Percentiles rank a stretch among this genome's conserved stretches.
These are phyloP conservation scores for Parthenolecanium corni DNA, from an alignment of 2,888 invertebrate species.

Conservation along the genomic window DNA sequence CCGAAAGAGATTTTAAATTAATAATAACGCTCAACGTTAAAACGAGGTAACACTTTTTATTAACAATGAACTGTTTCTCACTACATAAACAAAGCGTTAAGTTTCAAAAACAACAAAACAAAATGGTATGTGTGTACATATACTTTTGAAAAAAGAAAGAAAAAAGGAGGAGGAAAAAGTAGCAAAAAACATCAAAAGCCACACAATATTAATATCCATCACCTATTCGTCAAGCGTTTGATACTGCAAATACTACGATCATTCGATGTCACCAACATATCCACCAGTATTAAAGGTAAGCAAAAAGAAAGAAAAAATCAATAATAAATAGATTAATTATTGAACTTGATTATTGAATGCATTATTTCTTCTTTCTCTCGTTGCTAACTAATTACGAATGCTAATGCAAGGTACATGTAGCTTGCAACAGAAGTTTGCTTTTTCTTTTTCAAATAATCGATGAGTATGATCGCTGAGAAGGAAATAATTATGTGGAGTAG, in stretches of 20 bases:
- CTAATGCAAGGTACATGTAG: background rate
- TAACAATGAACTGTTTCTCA: background rate
- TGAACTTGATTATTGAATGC: too few relatives aligned
- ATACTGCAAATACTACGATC: constrained; percentile 13
- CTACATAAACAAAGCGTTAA: too few relatives aligned
- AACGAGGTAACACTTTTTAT: background rate
- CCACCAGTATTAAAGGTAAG: constrained; percentile 5
- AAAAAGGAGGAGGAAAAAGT: background rate
- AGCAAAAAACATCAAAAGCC: background rate
- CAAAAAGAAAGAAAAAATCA: constrained; percentile 2
- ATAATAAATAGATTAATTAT: background rate
- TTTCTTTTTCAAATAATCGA: too few relatives aligned
- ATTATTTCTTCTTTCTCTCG: background rate
- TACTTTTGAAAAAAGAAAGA: background rate
- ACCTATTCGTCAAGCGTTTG: constrained; percentile 15
- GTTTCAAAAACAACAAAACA: background rate
- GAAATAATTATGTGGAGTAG: too few relatives aligned
- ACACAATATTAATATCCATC: constrained; percentile 3
- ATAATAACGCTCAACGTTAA: background rate
- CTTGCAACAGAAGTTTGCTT: too few relatives aligned
- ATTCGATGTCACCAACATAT: constrained; percentile 9
- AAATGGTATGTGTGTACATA: background rate
- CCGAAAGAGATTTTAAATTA: background rate
- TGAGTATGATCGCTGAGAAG: too few relatives aligned
- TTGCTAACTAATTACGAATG: background rate